These are phyloP conservation scores for Drosophila persimilis DNA, from an alignment of 1,140 invertebrate species.

Conservation along the genomic window DNA sequence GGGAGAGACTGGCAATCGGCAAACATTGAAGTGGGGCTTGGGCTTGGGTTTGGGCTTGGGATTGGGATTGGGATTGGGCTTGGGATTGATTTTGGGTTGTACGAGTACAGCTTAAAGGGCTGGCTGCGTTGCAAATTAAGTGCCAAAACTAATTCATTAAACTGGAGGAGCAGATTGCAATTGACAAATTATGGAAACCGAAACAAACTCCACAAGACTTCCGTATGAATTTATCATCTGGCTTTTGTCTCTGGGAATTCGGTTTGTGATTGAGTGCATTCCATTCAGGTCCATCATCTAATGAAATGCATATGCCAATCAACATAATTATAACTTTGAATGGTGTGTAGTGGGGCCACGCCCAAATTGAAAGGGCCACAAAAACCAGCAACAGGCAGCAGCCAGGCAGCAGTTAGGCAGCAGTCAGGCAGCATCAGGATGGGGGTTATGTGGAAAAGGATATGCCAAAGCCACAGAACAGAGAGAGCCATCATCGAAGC, in stretches of 20 bases:
- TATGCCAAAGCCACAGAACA: not conserved
- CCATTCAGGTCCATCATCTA: slow-evolving; percentile 21
- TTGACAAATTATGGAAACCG: not conserved
- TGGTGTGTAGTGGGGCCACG: slow-evolving; percentile 1
- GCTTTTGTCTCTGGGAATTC: not conserved
- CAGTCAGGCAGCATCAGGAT: not conserved
- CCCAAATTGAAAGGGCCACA: slow-evolving; percentile 17
- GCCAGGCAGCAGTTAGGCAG: not conserved
- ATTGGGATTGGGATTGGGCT: not conserved
- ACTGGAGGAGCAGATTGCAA: not conserved
- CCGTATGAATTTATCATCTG: not conserved
- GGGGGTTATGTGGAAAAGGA: not conserved
- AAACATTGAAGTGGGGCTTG: not conserved
- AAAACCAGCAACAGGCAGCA: slow-evolving; percentile 11
- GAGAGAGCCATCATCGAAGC: not conserved
- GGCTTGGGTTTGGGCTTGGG: not conserved
- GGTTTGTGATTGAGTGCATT: slow-evolving; percentile 28
- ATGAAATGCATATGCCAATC: slow-evolving; percentile 46
- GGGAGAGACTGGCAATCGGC: slow-evolving; percentile 5
- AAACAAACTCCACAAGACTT: not conserved
- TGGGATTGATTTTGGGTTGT: not conserved
- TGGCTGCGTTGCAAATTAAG: not conserved
- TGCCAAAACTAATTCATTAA: slow-evolving; percentile 14
- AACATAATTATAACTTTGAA: slow-evolving; percentile 46
- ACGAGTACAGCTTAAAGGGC: not conserved